These are phyloP conservation scores for Anoplius nigerrimus DNA, from an alignment of 2,888 invertebrate species.

Conservation along the genomic window DNA sequence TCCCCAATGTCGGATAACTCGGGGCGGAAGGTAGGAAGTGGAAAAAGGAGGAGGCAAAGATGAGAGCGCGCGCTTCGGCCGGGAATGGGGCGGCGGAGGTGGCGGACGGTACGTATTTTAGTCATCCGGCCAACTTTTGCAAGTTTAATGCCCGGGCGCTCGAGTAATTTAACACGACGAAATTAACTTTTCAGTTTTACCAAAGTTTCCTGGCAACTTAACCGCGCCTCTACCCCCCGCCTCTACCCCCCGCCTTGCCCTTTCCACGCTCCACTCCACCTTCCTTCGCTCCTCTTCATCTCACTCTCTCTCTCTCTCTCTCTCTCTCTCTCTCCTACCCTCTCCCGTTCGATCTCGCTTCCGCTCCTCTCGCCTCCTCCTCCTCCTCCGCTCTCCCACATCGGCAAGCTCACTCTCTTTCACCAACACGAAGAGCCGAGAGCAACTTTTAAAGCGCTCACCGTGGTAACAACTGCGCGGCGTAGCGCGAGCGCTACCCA, in stretches of 20 bases:
- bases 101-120: constrained; percentile 64
- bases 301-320: constrained; percentile 27
- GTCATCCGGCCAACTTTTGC: constrained; percentile 70
- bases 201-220: constrained; percentile 70
- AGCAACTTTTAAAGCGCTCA: constrained; percentile 70
- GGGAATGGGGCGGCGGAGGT: constrained; percentile 37
- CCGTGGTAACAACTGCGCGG: constrained; percentile 62
- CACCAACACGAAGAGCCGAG: constrained; percentile 50
- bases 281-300: constrained; percentile 21
- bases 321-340: constrained; percentile 37
- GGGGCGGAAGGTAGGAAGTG: constrained; percentile 7
- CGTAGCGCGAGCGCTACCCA: constrained; percentile 53
- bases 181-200: constrained; percentile 74
- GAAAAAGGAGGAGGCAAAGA: constrained; percentile 13
- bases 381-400: constrained; percentile 11
- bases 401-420: constrained; percentile 23
- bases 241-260: constrained; percentile 39
- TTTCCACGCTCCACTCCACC: constrained; percentile 23
- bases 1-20: constrained; percentile 34
- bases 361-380: constrained; percentile 1
- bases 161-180: constrained; percentile 73
- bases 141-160: constrained; percentile 70
- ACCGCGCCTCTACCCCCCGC: constrained; percentile 59
- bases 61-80: background rate
- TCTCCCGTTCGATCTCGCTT: constrained; percentile 23